These are phyloP conservation scores for Danio rerio DNA, from an alignment of 2,113 vertebrate genomes.

Conservation along the genomic window DNA sequence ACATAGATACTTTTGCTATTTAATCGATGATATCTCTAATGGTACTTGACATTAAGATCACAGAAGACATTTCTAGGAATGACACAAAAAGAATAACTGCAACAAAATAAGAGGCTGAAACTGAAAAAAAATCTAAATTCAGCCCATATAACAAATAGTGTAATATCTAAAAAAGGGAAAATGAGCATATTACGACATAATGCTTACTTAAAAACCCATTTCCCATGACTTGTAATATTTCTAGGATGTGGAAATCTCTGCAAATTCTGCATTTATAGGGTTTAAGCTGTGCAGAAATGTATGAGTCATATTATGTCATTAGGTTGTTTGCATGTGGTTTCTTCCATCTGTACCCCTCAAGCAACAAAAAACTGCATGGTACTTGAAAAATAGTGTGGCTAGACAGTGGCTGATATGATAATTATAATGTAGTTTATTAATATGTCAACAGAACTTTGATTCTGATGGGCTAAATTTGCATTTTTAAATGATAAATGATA, in stretches of 20 bases:
- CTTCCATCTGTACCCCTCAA: neutral
- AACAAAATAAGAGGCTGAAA: no score
- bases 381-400: neutral
- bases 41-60: neutral
- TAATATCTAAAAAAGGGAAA: neutral
- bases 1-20: neutral
- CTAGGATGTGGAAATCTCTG: neutral
- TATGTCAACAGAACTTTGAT: neutral
- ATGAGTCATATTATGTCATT: constrained; percentile 23
- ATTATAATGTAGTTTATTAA: neutral
- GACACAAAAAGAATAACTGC: no score
- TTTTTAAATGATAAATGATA: no score
- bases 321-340: neutral
- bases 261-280: neutral
- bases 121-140: neutral
- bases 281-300: neutral
- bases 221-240: neutral
- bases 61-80: neutral
- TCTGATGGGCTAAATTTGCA: neutral
- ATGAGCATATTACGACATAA: neutral
- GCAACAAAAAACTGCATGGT: neutral
- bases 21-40: neutral
- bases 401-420: neutral
- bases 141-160: neutral
- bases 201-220: neutral